Percentiles rank a stretch among this genome's conserved stretches.
These are phyloP conservation scores for Myotis planiceps DNA, from an alignment of 2,797 vertebrate genomes.

Conservation along the genomic window DNA sequence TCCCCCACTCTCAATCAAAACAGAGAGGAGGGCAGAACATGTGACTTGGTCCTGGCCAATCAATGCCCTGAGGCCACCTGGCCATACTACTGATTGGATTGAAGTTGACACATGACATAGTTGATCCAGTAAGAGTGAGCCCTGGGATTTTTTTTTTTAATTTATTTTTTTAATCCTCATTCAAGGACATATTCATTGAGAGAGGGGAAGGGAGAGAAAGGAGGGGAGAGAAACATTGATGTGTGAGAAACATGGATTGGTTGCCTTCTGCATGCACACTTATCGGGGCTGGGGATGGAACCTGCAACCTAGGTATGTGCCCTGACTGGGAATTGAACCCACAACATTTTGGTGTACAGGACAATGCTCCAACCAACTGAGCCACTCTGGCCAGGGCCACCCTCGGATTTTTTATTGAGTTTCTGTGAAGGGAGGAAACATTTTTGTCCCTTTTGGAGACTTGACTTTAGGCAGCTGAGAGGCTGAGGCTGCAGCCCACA, in stretches of 20 bases:
- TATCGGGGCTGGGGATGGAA: neutral
- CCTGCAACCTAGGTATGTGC: neutral
- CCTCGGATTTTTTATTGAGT: neutral
- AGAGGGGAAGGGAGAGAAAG: neutral
- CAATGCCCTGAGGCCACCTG: neutral
- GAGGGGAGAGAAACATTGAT: neutral
- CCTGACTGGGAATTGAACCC: neutral
- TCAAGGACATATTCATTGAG: neutral
- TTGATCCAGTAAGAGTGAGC: constrained; percentile 13
- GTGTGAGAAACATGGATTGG: neutral
- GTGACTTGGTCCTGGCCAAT: neutral
- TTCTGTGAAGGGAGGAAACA: neutral
- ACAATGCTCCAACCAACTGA: neutral
- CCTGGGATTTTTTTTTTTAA: neutral
- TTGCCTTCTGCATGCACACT: neutral
- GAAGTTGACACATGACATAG: neutral
- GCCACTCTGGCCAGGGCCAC: neutral
- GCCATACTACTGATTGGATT: neutral
- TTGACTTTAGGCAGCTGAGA: neutral
- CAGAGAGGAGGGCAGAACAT: neutral
- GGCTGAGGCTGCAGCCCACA: neutral
- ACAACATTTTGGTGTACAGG: neutral
- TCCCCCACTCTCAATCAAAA: neutral
- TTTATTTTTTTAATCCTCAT: neutral
- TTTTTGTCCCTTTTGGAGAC: neutral